Evolutionary conservation across 1,140 invertebrate genomes (phyloP), one percentile per base, ranked within the genome.

Genomic region (Leguminivora glycinivorella): DNA sequence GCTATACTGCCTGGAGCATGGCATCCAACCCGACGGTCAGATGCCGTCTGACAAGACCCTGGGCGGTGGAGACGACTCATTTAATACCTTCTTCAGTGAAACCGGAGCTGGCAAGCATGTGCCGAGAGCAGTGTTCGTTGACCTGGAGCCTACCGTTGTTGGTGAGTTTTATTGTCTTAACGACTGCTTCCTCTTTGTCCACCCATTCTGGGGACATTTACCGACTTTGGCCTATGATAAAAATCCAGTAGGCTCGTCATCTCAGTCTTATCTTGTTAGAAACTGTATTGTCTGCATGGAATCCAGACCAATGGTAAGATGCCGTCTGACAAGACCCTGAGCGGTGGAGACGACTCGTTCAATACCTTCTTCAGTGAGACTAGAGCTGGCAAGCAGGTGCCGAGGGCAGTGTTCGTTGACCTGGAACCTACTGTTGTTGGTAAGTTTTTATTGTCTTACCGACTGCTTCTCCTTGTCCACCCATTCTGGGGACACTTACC

Each of bases 1-100:
- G 85, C 92, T 98, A 69, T 98, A 97, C 92, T 98, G 97, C 85
- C 89, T 98, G 77, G 97, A 98, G 88, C 97, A 97, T 92, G 96
- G 96, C 26, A 98, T 98, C 84, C 96, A 97, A 87, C 96, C 96
- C 58, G 96, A 98, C 92, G 97, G 97, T 3, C 93, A 95, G 83
- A 96, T 96, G 95, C 95, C 95, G n/a, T 97, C 94, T 7, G 95
- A 95, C 88, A 95, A 95, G 85, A 94, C 93, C 69, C 88, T 94
- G 73, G 93, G 93, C 1, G 93, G 93, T n/a, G 93, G 93, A 67
- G 94, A 96, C 81, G 95, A 96, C 84, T 95, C 94, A 31, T 96
- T 96, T 91, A 96, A 96, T 87, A 97, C 96, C 1, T 96, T 97
- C 92, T 97, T 97, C 93, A 95, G 94, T 80, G 95, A 96, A 88